These are phyloP conservation scores for Caenorhabditis zanzibari DNA, from an alignment of 2,888 invertebrate species.

Conservation along the genomic window DNA sequence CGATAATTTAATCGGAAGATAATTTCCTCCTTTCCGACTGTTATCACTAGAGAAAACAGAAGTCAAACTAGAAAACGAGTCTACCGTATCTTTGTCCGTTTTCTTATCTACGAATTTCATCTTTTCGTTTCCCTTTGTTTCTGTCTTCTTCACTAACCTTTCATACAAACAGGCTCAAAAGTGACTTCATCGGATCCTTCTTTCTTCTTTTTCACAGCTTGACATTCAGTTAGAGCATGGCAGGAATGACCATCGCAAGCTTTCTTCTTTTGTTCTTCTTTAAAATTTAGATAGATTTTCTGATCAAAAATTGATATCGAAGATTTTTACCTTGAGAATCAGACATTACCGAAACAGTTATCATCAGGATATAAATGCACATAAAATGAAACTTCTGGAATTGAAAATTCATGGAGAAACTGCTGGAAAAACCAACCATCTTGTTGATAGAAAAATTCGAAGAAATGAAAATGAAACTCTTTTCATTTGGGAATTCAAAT, in stretches of 20 bases:
- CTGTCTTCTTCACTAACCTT: constrained; percentile 9
- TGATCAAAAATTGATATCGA: neutral
- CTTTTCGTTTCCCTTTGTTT: neutral
- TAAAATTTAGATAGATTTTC: neutral
- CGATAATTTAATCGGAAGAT: too few species aligned
- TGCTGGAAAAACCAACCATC: constrained; percentile 21
- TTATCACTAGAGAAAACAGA: too few species aligned
- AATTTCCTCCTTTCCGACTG: too few species aligned
- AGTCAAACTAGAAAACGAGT: neutral
- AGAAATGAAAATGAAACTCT: constrained; percentile 31
- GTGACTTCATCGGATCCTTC: neutral
- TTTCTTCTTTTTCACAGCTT: neutral
- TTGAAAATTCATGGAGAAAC: neutral
- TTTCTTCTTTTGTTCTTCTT: constrained; percentile 4
- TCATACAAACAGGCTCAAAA: constrained; percentile 38
- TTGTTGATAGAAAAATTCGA: neutral
- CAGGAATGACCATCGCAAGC: constrained; percentile 36
- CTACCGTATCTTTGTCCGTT: neutral
- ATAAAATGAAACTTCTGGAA: constrained; percentile 20
- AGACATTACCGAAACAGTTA: constrained; percentile 1
- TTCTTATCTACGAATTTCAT: neutral
- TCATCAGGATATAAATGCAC: neutral
- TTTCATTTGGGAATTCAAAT: constrained; percentile 22
- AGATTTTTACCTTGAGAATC: constrained; percentile 11
- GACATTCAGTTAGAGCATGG: constrained; percentile 36